Percentiles rank a stretch among this genome's conserved stretches.
Evolutionary conservation across 2,888 invertebrate genomes (phyloP).

Genomic region (Holacanthella duospinosa): DNA sequence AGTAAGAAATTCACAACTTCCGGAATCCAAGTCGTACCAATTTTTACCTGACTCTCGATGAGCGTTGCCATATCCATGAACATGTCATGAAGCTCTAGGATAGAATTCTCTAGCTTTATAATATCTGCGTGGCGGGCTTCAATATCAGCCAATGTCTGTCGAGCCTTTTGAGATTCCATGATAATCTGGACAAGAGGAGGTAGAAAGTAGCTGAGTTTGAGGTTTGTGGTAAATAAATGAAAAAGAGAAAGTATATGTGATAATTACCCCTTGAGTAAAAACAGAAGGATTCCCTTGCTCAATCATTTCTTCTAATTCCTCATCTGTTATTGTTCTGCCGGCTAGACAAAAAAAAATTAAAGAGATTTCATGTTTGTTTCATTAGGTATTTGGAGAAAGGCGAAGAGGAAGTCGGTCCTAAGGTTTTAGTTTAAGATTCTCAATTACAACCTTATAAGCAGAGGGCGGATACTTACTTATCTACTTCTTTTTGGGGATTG

Average conservation of each 20-base stretch:
- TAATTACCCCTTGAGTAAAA: slow-evolving; percentile 89
- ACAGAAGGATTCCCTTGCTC: slow-evolving; percentile 97
- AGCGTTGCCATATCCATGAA: slow-evolving; percentile 99
- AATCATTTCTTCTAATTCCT: slow-evolving; percentile 96
- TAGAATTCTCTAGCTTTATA: slow-evolving; percentile 98
- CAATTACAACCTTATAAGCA: too few relatives aligned
- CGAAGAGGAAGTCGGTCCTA: not conserved
- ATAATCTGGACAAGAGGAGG: slow-evolving; percentile 64
- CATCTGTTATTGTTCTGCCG: slow-evolving; percentile 93
- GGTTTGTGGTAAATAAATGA: not conserved
- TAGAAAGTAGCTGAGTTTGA: not conserved
- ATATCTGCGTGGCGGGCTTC: slow-evolving; percentile 99
- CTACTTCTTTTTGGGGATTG: too few relatives aligned
- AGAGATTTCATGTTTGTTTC: too few relatives aligned
- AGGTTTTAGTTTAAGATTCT: not conserved
- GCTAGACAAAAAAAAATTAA: slow-evolving; percentile 46
- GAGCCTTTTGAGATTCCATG: slow-evolving; percentile 99
- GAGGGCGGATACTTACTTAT: slow-evolving; percentile 59
- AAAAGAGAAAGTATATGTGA: not conserved
- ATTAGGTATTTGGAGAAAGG: not conserved
- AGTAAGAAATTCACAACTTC: too few relatives aligned
- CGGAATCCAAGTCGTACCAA: too few relatives aligned
- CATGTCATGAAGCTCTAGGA: slow-evolving; percentile 99
- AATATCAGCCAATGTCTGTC: slow-evolving; percentile 98
- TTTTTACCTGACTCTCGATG: slow-evolving; percentile 86